phyloP scores from a whole-genome alignment of 2,113 vertebrate genomes.

The Rynchops niger region DNA sequence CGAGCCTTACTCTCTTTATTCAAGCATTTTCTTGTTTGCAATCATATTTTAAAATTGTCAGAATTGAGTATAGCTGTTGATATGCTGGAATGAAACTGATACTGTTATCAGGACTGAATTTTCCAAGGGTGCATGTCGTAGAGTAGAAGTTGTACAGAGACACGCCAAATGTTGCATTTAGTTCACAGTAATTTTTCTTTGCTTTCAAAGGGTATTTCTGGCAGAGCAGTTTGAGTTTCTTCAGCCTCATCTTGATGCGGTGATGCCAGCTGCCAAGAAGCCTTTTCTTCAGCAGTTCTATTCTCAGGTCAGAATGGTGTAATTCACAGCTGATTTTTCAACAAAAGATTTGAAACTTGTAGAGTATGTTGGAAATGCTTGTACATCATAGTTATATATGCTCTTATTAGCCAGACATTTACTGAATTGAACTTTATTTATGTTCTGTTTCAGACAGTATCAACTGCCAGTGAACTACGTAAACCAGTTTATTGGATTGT shows the following conservation, averaged over 20 bases:
- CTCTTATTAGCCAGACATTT: neutral
- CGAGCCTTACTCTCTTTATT: neutral
- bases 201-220: slow-evolving; percentile 87
- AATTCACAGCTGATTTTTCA: neutral
- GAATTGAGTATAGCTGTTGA: neutral
- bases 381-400: neutral
- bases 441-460: slow-evolving; percentile 87
- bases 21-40: neutral
- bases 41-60: neutral
- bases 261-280: slow-evolving; percentile 98
- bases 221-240: slow-evolving; percentile 97
- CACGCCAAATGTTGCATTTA: neutral
- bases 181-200: slow-evolving; percentile 37
- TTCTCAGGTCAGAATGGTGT: slow-evolving; percentile 85
- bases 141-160: neutral
- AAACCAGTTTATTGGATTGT: slow-evolving; percentile 99
- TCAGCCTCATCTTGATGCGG: slow-evolving; percentile 92
- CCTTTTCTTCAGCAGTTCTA: slow-evolving; percentile 99
- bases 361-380: neutral
- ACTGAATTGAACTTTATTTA: neutral
- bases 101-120: rapidly evolving
- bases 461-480: slow-evolving; percentile 93
- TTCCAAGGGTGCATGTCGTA: neutral
- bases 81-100: neutral
- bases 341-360: neutral